Percentiles rank a stretch among this genome's conserved stretches.
phyloP scores from a whole-genome alignment of 2,888 invertebrate genomes.

The Dryococelus australis region DNA sequence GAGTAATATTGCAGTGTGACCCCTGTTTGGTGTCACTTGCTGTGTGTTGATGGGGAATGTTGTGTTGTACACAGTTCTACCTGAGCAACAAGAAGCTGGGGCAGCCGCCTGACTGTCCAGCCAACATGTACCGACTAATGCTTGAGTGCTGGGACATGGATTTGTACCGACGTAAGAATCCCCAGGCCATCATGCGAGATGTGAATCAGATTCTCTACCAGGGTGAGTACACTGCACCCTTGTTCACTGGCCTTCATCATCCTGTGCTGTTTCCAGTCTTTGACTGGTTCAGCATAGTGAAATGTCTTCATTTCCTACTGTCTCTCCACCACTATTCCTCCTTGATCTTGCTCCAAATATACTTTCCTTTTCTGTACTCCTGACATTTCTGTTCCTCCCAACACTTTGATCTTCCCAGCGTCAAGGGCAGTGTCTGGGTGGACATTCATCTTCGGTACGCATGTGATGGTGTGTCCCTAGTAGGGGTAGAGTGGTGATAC shows the following conservation, averaged over 20 bases:
- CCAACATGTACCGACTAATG: conserved; percentile 78
- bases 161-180: conserved; percentile 74
- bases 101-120: conserved; percentile 74
- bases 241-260: not conserved
- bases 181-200: conserved; percentile 86
- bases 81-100: conserved; percentile 71
- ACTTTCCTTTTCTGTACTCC: no score
- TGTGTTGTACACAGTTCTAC: conserved; percentile 65
- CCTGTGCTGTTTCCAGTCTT: not conserved
- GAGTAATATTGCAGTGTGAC: no score
- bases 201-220: conserved; percentile 81
- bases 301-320: no score
- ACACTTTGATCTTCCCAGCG: no score
- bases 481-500: no score
- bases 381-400: no score
- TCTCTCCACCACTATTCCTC: no score
- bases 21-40: no score
- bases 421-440: no score
- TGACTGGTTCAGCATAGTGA: no score
- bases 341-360: not conserved
- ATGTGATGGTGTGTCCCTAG: no score
- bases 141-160: conserved; percentile 82
- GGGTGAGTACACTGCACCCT: conserved; percentile 57
- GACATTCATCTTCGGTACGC: no score
- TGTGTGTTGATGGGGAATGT: not conserved